Base-by-base conservation (phyloP, 2,113 vertebrate species). In the Indicator maculatus region DNA sequence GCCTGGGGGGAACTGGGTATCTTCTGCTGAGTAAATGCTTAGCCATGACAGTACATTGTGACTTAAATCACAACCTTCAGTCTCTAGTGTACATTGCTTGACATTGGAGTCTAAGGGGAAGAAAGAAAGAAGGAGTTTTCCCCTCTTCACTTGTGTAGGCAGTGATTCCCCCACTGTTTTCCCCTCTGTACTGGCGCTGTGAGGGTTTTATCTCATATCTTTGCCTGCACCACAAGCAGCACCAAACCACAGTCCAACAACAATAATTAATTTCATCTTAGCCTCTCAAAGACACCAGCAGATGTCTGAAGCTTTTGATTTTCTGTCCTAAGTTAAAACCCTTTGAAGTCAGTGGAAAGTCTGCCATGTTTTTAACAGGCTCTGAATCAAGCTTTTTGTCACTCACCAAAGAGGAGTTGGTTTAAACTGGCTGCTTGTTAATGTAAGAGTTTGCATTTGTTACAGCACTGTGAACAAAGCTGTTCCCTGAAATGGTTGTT, bases 301-400 rank as follows among this genome's bases (percentile, higher is more conserved):
- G 89, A 91, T 80, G 26, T 82, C 60, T 88, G 71, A 64, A 89
- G 64, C 21, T 91, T 94, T 85, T 80, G 64, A 47, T 92, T 80
- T 92, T 77, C 47, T 50, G 55, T 80, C 1, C 12, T 89, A 59
- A 77, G 31, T 65, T 85, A 53, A 92, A 77, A 69, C 7, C 8
- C 9, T 38, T 77, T 74, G 60, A 92, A 93, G 52, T 58, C 2
- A 7, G 52, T 1, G 4, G 50, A 52, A 87, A 76, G 28, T n/a
- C 41, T 93, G 59, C 56, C 28, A 15, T 77, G 93, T 55, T 28
- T 85, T 76, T 70, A 83, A 76, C 24, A 41, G 28, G 13, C 52
- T 89, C 71, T 3, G 4, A 89, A 80, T 74, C 21, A 70, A 80
- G 52, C 33, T 83, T 89, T 89, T 73, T 91, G 67, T 80, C 36